phyloP scores from a whole-genome alignment of 2,113 vertebrate species.

The Heteronetta atricapilla region DNA sequence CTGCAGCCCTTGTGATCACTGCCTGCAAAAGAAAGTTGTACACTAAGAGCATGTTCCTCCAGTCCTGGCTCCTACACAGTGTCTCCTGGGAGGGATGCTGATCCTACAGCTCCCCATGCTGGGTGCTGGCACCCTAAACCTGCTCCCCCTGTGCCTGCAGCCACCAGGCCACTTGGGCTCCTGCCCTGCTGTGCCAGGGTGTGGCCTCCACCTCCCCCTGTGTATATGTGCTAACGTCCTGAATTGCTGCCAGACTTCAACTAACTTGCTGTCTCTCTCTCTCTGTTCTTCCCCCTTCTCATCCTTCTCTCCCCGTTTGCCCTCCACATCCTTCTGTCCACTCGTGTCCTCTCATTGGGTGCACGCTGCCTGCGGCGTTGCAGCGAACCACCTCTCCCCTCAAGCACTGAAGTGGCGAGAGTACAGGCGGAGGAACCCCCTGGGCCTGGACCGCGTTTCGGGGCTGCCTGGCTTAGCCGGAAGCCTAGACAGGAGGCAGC shows the following conservation, averaged over 20 bases:
- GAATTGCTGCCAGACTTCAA: neutral
- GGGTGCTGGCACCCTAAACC: neutral
- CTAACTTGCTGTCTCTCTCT: slow-evolving; percentile 44
- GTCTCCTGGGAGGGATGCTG: neutral
- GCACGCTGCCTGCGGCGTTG: neutral
- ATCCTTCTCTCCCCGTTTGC: neutral
- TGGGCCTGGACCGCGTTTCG: slow-evolving; percentile 83
- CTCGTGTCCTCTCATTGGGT: neutral
- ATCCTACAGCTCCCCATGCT: neutral
- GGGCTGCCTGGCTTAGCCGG: slow-evolving; percentile 61
- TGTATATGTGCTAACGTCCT: neutral
- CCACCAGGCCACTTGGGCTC: neutral
- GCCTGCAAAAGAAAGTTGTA: neutral
- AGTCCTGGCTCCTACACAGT: neutral
- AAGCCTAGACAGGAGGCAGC: slow-evolving; percentile 79
- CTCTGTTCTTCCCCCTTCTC: neutral
- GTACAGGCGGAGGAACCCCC: slow-evolving; percentile 92
- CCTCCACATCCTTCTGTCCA: neutral
- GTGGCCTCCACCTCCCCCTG: neutral
- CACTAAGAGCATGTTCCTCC: neutral
- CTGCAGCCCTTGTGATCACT: neutral
- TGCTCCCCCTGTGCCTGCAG: neutral
- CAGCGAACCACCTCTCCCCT: slow-evolving; percentile 94
- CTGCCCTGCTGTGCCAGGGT: neutral
- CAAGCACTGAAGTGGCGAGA: slow-evolving; percentile 97